These are phyloP conservation scores for Zosterops japonicus DNA, from an alignment of 2,113 vertebrate genomes.

Conservation along the genomic window DNA sequence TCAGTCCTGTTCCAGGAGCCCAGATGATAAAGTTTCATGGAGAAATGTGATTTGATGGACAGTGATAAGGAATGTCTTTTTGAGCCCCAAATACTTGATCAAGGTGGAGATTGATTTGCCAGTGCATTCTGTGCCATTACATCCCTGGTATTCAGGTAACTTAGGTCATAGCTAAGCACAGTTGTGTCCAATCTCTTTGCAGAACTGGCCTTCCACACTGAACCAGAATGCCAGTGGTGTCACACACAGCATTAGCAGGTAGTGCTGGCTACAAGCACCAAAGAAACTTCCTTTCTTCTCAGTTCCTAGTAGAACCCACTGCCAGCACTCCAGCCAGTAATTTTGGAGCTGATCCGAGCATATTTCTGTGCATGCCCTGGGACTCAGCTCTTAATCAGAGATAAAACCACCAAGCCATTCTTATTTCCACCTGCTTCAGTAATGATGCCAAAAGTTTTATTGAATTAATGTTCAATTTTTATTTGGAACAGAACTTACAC, in stretches of 20 bases:
- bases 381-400: background rate
- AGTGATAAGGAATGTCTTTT: background rate
- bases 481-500: background rate
- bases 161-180: background rate
- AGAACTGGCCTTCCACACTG: rapidly evolving
- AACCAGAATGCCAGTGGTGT: background rate
- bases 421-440: background rate
- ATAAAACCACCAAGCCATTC: background rate
- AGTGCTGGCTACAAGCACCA: background rate
- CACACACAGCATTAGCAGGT: background rate
- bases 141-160: background rate
- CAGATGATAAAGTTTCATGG: background rate
- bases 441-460: rapidly evolving
- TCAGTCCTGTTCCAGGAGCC: background rate
- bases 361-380: background rate
- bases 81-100: background rate
- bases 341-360: rapidly evolving
- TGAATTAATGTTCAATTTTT: background rate
- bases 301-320: background rate
- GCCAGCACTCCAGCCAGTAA: rapidly evolving
- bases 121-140: background rate
- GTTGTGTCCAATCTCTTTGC: background rate
- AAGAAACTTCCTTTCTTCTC: background rate
- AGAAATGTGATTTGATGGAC: background rate
- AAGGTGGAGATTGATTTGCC: background rate